Base-by-base conservation (phyloP, 2,888 invertebrate species). In the Boloria selene region DNA sequence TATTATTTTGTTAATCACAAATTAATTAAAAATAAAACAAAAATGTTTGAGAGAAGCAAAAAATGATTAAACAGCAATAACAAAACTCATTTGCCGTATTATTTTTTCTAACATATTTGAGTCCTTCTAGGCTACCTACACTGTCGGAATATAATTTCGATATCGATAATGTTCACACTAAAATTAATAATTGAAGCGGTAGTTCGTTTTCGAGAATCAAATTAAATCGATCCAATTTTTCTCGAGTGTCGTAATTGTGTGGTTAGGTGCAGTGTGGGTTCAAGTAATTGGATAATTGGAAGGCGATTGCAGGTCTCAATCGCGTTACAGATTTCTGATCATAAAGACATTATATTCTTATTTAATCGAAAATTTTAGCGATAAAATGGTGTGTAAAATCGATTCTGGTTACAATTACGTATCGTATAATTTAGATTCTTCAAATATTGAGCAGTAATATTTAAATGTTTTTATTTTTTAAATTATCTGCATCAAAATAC, bases 131-230 rank as follows among this genome's bases (percentile, higher is more conserved):
- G 13, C 44, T 56, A 56, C n/a, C 44, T 56, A 56, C n/a, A 50
- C 49, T 45, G 45, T 17, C 16, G 22, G 44, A 44, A 42, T 50
- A 63, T 55, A 63, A 65, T 61, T 65, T 82, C 78, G 72, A 71
- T 75, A 74, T 74, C 73, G 74, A 75, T 74, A 78, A 79, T 78
- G 78, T 85, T 85, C 84, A 84, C 85, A 85, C 86, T 79, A 31
- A 59, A 38, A 38, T 38, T 50, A 78, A 77, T 67, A 69, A 69
- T 67, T 59, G 63, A 64, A 47, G 63, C 67, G 67, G 64, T 67
- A 70, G 61, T 69, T 68, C 56, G 59, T 69, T 69, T 71, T 67
- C 68, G 55, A 71, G 67, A 71, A 71, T 69, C 68, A 54, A 70
- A 71, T 67, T 74, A 72, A 69, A 72, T 64, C 61, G 67, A 63